A percentile compares a stretch with the other conserved stretches of the same genome.
Conservation (phyloP, 2,888 invertebrate genomes). For the Ryuthela nishihirai region DNA sequence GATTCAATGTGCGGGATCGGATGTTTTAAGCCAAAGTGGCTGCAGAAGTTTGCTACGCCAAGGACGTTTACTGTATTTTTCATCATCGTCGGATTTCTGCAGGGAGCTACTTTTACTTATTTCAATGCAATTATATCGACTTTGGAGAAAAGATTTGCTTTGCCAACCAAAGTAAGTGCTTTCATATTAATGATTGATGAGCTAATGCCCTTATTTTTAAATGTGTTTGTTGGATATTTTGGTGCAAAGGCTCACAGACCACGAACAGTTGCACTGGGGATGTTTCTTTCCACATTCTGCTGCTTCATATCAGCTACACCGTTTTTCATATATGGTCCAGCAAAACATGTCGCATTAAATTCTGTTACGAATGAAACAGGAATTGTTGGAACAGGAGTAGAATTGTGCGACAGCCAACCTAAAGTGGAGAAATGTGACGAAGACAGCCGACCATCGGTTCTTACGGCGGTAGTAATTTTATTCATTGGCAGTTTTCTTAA, state of each 20-base stretch:
- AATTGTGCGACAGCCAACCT: slow-evolving; percentile 1
- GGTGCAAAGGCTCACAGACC: slow-evolving; percentile 39
- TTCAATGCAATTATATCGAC: slow-evolving; percentile 37
- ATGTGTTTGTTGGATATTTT: slow-evolving; percentile 40
- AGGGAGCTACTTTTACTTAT: slow-evolving; percentile 39
- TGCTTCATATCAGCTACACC: slow-evolving; percentile 37
- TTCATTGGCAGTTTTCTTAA: slow-evolving; percentile 66
- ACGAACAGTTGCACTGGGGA: slow-evolving; percentile 27
- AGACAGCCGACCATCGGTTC: slow-evolving; percentile 3
- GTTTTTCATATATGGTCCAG: slow-evolving; percentile 40
- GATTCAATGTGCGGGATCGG: slow-evolving; percentile 40
- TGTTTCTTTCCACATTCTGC: slow-evolving; percentile 23
- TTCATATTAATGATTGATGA: slow-evolving; percentile 39
- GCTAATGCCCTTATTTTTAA: slow-evolving; percentile 21
- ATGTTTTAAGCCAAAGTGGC: slow-evolving; percentile 37
- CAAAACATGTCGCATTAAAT: slow-evolving; percentile 6
- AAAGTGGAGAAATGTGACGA: slow-evolving; percentile 3
- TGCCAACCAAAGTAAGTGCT: slow-evolving; percentile 39
- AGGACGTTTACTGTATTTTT: slow-evolving; percentile 31
- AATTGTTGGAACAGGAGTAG: slow-evolving; percentile 4
- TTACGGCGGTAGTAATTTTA: slow-evolving; percentile 60
- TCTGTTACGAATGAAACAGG: slow-evolving; percentile 4
- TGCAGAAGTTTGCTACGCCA: slow-evolving; percentile 40
- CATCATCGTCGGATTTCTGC: slow-evolving; percentile 37
- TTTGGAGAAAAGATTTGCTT: slow-evolving; percentile 41